A percentile compares a stretch with the other conserved stretches of the same genome.
Conservation (phyloP, 1,140 invertebrate species). For the Hylaeus anthracinus region DNA sequence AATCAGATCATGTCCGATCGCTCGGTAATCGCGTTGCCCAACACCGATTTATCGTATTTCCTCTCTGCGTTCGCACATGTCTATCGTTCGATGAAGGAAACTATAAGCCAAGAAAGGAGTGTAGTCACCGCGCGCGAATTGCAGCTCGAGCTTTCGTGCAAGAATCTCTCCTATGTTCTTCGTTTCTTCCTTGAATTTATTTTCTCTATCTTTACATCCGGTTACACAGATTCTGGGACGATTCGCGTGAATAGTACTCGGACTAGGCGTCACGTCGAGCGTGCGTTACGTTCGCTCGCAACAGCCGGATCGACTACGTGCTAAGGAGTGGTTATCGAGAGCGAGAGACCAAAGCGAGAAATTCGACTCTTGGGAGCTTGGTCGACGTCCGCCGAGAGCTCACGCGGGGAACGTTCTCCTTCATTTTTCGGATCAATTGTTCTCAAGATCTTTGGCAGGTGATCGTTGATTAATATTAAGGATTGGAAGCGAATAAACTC, state of each 20-base stretch:
- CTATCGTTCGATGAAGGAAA: constrained; percentile 20
- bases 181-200: constrained; percentile 55
- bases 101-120: constrained; percentile 33
- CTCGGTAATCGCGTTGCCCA: too few relatives aligned
- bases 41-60: too few relatives aligned
- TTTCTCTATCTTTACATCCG: constrained; percentile 49
- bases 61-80: neutral
- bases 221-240: constrained; percentile 34
- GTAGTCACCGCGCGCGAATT: constrained; percentile 30
- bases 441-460: too few relatives aligned
- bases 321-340: constrained; percentile 4
- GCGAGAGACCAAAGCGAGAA: neutral
- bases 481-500: too few relatives aligned
- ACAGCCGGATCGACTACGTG: neutral
- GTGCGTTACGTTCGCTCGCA: neutral
- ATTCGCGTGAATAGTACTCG: constrained; percentile 5
- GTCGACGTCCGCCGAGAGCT: constrained; percentile 1
- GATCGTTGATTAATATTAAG: too few relatives aligned
- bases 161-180: constrained; percentile 40
- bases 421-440: too few relatives aligned
- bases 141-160: constrained; percentile 35
- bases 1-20: too few relatives aligned
- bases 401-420: too few relatives aligned
- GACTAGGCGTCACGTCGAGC: neutral
- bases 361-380: neutral